Evolutionary conservation across 2,113 vertebrate species (phyloP).

Genomic region (Cavia aperea): DNA sequence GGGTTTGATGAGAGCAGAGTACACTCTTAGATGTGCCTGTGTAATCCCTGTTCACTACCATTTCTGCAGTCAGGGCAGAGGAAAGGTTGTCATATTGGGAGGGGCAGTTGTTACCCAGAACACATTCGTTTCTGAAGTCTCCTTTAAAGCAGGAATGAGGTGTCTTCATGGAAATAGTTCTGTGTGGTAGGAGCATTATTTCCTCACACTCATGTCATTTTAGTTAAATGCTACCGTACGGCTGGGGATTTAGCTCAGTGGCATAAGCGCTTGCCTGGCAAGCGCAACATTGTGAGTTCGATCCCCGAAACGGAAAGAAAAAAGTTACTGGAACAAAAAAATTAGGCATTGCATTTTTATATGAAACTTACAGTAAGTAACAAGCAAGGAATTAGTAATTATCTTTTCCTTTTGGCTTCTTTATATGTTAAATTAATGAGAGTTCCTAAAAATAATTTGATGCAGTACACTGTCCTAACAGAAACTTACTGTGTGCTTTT

Average conservation of each 20-base stretch:
- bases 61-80: not conserved
- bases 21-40: not conserved
- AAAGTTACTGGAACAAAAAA: constrained; percentile 5
- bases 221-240: not conserved
- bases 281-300: no score
- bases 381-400: not conserved
- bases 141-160: not conserved
- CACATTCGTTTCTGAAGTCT: not conserved
- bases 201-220: not conserved
- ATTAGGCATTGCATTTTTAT: not conserved
- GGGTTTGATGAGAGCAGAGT: not conserved
- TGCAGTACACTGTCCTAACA: not conserved
- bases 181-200: not conserved
- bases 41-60: not conserved
- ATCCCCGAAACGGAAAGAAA: not conserved
- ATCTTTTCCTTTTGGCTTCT: not conserved
- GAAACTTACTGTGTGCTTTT: not conserved
- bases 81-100: not conserved
- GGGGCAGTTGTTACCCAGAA: not conserved
- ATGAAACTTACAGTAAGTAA: not conserved
- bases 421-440: not conserved
- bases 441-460: constrained; percentile 1
- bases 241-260: no score
- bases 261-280: no score
- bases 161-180: not conserved